phyloP scores from a whole-genome alignment of 2,888 invertebrate species.

The Noctua janthe region DNA sequence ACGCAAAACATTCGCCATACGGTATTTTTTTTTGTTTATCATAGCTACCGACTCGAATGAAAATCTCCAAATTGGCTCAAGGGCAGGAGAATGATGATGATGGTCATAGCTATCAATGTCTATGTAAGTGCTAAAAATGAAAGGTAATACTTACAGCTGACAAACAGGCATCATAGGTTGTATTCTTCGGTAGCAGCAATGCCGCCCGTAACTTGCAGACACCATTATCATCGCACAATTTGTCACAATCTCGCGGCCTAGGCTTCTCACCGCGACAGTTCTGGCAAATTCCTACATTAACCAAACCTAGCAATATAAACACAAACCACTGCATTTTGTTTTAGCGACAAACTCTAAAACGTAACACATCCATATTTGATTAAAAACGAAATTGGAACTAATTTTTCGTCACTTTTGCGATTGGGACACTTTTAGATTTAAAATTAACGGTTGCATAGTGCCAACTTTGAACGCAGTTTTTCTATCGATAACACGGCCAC shows the following conservation, averaged over 20 bases:
- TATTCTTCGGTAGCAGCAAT: slow-evolving; percentile 91
- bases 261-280: slow-evolving; percentile 85
- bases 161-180: slow-evolving; percentile 88
- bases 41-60: not conserved
- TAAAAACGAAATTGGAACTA: not conserved
- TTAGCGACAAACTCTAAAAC: slow-evolving; percentile 31
- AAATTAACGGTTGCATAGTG: slow-evolving; percentile 38
- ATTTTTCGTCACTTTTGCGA: not conserved
- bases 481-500: slow-evolving; percentile 40
- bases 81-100: not conserved
- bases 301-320: slow-evolving; percentile 68
- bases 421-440: slow-evolving; percentile 20
- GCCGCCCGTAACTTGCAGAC: slow-evolving; percentile 92
- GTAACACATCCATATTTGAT: slow-evolving; percentile 35
- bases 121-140: not conserved
- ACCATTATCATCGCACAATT: slow-evolving; percentile 85
- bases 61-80: not conserved
- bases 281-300: slow-evolving; percentile 64
- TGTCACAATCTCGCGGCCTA: slow-evolving; percentile 84
- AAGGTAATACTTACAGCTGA: slow-evolving; percentile 84
- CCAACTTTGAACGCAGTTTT: slow-evolving; percentile 11
- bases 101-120: not conserved
- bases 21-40: not conserved
- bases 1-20: not conserved
- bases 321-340: slow-evolving; percentile 79